Evolutionary conservation across 2,888 invertebrate genomes (phyloP).

Genomic region (Cyaniris semiargus): DNA sequence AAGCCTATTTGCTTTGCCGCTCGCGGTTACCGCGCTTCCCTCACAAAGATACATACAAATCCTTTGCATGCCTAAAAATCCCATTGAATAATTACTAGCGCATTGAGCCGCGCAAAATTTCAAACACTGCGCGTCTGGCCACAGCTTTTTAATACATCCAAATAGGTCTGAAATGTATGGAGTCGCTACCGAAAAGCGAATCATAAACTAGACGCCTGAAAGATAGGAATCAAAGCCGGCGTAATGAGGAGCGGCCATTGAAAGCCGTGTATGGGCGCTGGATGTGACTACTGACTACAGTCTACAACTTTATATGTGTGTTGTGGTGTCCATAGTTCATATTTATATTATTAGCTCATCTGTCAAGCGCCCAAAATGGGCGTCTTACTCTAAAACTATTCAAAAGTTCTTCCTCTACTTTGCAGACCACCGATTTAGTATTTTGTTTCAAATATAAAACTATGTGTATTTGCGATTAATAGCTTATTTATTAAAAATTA

Average conservation of each 20-base stretch:
- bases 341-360: no score
- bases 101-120: constrained; percentile 67
- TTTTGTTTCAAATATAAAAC: no score
- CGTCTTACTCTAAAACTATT: no score
- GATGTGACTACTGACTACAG: constrained; percentile 47
- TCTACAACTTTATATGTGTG: constrained; percentile 26
- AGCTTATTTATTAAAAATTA: no score
- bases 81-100: constrained; percentile 50
- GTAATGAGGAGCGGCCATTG: constrained; percentile 69
- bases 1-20: constrained; percentile 36
- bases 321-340: not conserved
- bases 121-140: constrained; percentile 74
- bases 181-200: constrained; percentile 65
- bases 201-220: constrained; percentile 60
- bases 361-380: no score
- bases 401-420: no score
- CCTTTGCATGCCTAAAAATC: constrained; percentile 13
- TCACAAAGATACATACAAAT: constrained; percentile 19
- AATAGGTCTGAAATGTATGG: constrained; percentile 64
- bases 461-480: no score
- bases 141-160: constrained; percentile 76
- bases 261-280: constrained; percentile 47
- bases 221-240: constrained; percentile 65
- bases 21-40: not conserved
- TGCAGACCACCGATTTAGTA: no score